Evolutionary conservation across 2,113 vertebrate genomes (phyloP), one percentile per base, ranked within the genome.

Genomic region (Suncus etruscus): DNA sequence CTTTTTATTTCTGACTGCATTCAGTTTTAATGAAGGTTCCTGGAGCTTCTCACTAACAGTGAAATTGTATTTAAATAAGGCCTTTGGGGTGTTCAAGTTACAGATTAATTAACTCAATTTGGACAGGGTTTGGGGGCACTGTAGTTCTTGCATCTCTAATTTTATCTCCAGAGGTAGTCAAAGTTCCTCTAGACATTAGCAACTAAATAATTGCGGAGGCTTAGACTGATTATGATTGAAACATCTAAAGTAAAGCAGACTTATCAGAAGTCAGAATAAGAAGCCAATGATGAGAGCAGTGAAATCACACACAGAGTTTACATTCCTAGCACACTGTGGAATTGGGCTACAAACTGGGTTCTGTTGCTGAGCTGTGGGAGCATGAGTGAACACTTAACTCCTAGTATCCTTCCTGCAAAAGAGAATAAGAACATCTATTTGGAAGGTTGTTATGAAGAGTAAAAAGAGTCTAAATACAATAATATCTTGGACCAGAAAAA

Each of bases 51-150:
- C 85, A 94, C 83, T 94, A 95, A 95, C 31, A 95, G 90, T 73
- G 76, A 97, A 96, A 97, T 92, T 96, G 89, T 95, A 94, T 96
- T 97, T 97, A 96, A 96, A 96, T 96, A 90, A 95, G 32, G 86
- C 92, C 91, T 96, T 96, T 70, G 88, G 82, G 58, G 86, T 96
- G 54, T 92, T 96, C 79, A 61, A 85, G 96, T 27, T 95, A 95
- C 58, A 58, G 90, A 96, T 97, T 96, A 95, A 96, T 94, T 96
- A 97, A 89, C 83, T 95, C 90, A 91, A 88, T 87, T 97, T 96
- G 94, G 95, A 95, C 86, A 95, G 94, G 86, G 90, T 86, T 93
- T 91, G 32, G 29, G 91, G 83, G 93, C 85, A 95, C 87, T 82
- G 66, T 93, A 88, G 80, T 88, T 83, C 50, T 66, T n/a, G 5